Evolutionary conservation across 2,113 vertebrate genomes (phyloP), one percentile per base, ranked within the genome.

Genomic region (Callorhinus ursinus): DNA sequence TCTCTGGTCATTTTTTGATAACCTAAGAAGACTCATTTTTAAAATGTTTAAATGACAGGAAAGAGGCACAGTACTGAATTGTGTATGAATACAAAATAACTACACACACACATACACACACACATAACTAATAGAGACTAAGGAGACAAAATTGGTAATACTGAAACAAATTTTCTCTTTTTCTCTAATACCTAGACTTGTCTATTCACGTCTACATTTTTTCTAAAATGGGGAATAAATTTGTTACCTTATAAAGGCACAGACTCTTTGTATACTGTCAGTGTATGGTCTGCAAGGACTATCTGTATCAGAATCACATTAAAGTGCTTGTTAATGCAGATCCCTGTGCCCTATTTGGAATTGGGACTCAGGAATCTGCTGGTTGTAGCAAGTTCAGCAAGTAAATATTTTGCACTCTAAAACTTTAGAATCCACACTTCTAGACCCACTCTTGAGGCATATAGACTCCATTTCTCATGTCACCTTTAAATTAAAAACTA

Each of bases 1-100:
- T 71, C 65, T 79, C 84, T 85, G 77, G 83, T 96, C 61, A 74
- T 39, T 95, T 90, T 93, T 93, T 96, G 61, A 86, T 96, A 88
- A 88, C 14, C 46, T 65, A 88, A 93, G 46, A 67, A 46, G 61
- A 85, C 5, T 95, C 5, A 76, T 88, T 90, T 89, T 65, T 76
- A 36, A 80, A 95, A 87, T 80, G 21, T 80, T 81, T 92, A 96
- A 84, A 51, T 71, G 57, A 94, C 65, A 96, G 65, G 76, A 84
- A 87, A 82, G 46, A 63, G 15, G 39, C 42, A 36, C 59, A 57
- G 55, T 88, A 36, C 77, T 42, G 86, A 94, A 89, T 94, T 85
- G 36, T 85, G 57, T 97, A 21, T 71, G 4, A 67, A 83, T 61
- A n/a, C 14, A 59, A 88, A 85, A 77, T 49, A 85, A 69, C 36